Base-by-base conservation (phyloP, 2,888 invertebrate genomes). In the Eugnorisma glareosa region DNA sequence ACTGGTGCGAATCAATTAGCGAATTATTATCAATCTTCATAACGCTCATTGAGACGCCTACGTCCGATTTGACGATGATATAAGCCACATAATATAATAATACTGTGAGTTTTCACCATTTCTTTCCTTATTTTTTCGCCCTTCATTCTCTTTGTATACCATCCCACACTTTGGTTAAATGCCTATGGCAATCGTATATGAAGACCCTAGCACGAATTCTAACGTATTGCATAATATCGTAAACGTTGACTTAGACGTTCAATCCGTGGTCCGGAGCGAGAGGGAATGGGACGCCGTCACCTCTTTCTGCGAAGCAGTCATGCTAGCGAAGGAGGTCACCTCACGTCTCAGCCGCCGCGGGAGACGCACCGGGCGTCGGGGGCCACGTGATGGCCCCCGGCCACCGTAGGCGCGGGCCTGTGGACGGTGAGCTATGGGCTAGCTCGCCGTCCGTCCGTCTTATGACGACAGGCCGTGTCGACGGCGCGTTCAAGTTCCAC, bases 11-110 rank as follows among this genome's bases (percentile, higher is more conserved):
- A 59, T 63, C 63, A 63, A 7, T 63, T n/a, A 37, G 37, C 35
- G 13, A 37, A 63, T n/a, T 63, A 63, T 63, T 54, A 63, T 63
- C 63, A 63, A 63, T 63, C 63, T 63, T 63, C 63, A 63, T 63
- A 63, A 63, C 37, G 13, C n/a, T 63, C 37, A 63, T n/a, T 37
- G 37, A 63, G 63, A 37, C 63, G 7, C 37, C 63, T 37, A 63
- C 63, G 37, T 37, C 63, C n/a, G 37, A 37, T 37, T n/a, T 63
- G n/a, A 37, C n/a, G 7, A 37, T 63, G 37, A 63, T 37, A n/a
- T 63, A 31, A 61, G 6, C 57, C 57, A 31, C 63, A 24, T 37
- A 13, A 40, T 11, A 61, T 37, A 63, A 37, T 35, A 61, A 37
- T 18, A 18, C 37, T 63, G n/a, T 37, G n/a, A 37, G 37, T 63